Evolutionary conservation across 1,140 invertebrate species (phyloP).

Genomic region (Battus philenor): DNA sequence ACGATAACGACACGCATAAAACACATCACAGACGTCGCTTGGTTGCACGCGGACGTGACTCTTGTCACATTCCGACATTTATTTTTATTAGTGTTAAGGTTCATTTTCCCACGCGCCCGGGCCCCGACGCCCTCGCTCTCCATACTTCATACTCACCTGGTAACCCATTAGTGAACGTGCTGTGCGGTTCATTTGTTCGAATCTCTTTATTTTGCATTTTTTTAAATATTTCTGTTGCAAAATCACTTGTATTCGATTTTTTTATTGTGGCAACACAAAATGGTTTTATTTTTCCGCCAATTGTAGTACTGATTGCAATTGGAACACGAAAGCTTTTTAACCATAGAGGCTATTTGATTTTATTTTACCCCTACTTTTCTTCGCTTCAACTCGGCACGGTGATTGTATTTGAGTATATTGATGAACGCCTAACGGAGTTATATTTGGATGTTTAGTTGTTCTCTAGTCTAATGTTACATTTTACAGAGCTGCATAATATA

Average conservation of each 20-base stretch:
- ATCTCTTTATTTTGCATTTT: constrained; percentile 7
- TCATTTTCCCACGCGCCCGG: constrained; percentile 53
- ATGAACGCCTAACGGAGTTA: constrained; percentile 27
- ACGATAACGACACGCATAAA: constrained; percentile 31
- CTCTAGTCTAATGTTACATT: constrained; percentile 63
- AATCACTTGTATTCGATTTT: background rate
- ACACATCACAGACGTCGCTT: constrained; percentile 43
- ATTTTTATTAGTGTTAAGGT: constrained; percentile 54
- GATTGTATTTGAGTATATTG: constrained; percentile 44
- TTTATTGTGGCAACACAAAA: too few relatives aligned
- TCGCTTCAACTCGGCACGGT: constrained; percentile 21
- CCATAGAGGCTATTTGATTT: constrained; percentile 11
- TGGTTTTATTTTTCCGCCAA: too few relatives aligned
- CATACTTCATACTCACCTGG: background rate
- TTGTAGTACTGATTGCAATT: constrained; percentile 1
- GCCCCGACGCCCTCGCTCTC: constrained; percentile 14
- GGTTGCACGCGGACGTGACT: constrained; percentile 47
- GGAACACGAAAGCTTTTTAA: constrained; percentile 8
- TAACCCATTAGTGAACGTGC: background rate
- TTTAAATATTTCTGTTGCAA: constrained; percentile 2
- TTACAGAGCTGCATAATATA: constrained; percentile 35
- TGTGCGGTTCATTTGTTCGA: background rate
- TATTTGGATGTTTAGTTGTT: constrained; percentile 59
- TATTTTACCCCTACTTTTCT: constrained; percentile 4
- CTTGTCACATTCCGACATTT: constrained; percentile 63